Evolutionary conservation across 1,140 invertebrate genomes (phyloP).

Genomic region (Drosophila sechellia): DNA sequence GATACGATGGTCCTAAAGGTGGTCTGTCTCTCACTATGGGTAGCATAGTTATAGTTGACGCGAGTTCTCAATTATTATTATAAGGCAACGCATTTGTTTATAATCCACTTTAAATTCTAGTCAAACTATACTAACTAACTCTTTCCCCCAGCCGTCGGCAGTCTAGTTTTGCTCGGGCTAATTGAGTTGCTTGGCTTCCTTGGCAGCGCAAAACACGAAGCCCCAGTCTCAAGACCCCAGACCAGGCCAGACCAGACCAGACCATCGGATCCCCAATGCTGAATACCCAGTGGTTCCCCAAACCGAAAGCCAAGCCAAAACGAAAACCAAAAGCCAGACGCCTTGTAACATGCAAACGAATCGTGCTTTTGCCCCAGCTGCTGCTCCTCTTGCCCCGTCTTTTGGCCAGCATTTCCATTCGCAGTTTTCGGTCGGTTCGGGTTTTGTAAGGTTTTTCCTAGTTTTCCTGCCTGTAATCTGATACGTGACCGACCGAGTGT

Average conservation of each 20-base stretch:
- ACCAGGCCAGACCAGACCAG: neutral
- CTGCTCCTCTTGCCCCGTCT: constrained; percentile 3
- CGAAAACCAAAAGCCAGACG: constrained; percentile 49
- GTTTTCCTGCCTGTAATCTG: constrained; percentile 45
- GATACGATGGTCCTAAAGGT: constrained; percentile 3
- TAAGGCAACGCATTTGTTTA: too few relatives aligned
- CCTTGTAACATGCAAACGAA: constrained; percentile 41
- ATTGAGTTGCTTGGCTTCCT: constrained; percentile 81
- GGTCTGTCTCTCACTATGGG: constrained; percentile 11
- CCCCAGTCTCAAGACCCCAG: constrained; percentile 1
- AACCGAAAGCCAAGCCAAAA: constrained; percentile 14
- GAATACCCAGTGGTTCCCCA: too few relatives aligned
- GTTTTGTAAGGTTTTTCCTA: constrained; percentile 49
- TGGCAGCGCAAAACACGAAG: constrained; percentile 11
- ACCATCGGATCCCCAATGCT: constrained; percentile 1
- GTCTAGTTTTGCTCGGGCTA: constrained; percentile 51
- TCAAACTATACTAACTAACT: neutral
- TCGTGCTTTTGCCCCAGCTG: constrained; percentile 19
- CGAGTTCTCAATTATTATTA: neutral
- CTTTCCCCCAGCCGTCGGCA: neutral
- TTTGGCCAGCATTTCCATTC: constrained; percentile 8
- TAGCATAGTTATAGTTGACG: neutral
- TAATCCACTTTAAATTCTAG: neutral
- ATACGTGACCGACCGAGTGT: constrained; percentile 13
- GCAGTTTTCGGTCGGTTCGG: constrained; percentile 12